Evolutionary conservation across 2,797 vertebrate genomes (phyloP).

Genomic region (Fundulus diaphanus): DNA sequence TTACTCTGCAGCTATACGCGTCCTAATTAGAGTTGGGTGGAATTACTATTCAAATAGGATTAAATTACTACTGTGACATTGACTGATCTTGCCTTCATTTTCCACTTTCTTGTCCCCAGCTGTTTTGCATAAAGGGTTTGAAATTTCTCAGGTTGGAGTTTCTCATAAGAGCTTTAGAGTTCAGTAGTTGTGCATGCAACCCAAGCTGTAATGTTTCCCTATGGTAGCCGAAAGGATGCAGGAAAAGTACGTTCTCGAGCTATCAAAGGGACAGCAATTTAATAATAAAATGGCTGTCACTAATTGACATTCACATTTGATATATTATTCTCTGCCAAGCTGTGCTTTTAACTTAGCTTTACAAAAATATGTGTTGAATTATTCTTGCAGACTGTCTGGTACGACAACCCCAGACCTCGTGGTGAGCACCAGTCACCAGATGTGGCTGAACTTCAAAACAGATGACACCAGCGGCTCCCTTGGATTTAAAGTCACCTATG

Average conservation of each 20-base stretch:
- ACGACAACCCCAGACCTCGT: conserved; percentile 95
- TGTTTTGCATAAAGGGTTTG: conserved; percentile 44
- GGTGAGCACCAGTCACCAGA: conserved; percentile 96
- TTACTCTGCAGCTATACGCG: conserved; percentile 58
- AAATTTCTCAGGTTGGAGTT: conserved; percentile 24
- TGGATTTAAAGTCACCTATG: conserved; percentile 96
- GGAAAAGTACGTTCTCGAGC: conserved; percentile 14
- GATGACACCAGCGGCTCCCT: conserved; percentile 94
- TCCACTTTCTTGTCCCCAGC: conserved; percentile 50
- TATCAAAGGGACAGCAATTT: neutral
- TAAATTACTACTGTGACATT: conserved; percentile 64
- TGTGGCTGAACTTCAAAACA: conserved; percentile 99
- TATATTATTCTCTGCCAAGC: neutral
- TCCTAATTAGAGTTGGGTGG: conserved; percentile 64
- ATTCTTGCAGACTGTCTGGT: conserved; percentile 89
- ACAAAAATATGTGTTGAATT: neutral
- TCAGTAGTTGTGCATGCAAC: conserved; percentile 35
- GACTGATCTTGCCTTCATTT: conserved; percentile 67
- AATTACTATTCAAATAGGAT: conserved; percentile 71
- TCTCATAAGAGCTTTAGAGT: conserved; percentile 44
- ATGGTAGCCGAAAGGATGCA: conserved; percentile 23
- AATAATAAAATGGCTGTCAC: neutral
- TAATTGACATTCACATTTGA: neutral
- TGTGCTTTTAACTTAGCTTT: neutral
- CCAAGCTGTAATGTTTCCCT: conserved; percentile 27